phyloP scores from a whole-genome alignment of 1,140 invertebrate species.

The Heliconius himera region DNA sequence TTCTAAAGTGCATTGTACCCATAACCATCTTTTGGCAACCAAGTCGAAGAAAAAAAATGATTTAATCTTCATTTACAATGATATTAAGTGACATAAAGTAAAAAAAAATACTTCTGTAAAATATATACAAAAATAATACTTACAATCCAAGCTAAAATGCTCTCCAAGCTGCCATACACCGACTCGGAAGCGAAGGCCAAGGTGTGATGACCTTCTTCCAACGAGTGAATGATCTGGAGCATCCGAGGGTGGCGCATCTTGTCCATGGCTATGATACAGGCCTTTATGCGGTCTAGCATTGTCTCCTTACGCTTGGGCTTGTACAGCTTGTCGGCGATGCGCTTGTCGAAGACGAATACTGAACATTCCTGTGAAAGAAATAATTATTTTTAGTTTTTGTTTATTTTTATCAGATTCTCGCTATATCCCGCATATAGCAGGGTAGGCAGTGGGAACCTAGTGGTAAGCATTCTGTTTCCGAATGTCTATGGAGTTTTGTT shows the following conservation, averaged over 20 bases:
- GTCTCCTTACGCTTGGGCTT: conserved; percentile 96
- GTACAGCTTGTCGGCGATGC: conserved; percentile 95
- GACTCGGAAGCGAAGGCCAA: conserved; percentile 96
- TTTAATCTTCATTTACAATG: too few species aligned
- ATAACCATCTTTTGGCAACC: too few species aligned
- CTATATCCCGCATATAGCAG: too few species aligned
- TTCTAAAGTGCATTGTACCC: too few species aligned
- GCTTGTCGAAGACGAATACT: conserved; percentile 97
- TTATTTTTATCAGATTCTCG: background rate
- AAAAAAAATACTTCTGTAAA: background rate
- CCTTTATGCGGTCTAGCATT: conserved; percentile 94
- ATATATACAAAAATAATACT: conserved; percentile 42
- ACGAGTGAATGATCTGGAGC: conserved; percentile 87
- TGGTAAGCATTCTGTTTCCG: too few species aligned
- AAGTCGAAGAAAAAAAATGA: too few species aligned
- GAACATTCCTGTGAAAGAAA: conserved; percentile 92
- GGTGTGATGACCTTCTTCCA: conserved; percentile 92
- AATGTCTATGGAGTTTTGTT: too few species aligned
- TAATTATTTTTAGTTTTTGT: background rate
- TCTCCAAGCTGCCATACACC: conserved; percentile 92
- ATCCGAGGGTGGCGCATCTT: conserved; percentile 94
- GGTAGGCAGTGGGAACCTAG: background rate
- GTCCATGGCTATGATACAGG: conserved; percentile 91
- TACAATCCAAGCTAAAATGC: conserved; percentile 90
- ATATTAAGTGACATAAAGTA: too few species aligned